A percentile compares a stretch with the other conserved stretches of the same genome.
These are phyloP conservation scores for Hipposideros armiger DNA, from an alignment of 2,113 vertebrate species.

Conservation along the genomic window DNA sequence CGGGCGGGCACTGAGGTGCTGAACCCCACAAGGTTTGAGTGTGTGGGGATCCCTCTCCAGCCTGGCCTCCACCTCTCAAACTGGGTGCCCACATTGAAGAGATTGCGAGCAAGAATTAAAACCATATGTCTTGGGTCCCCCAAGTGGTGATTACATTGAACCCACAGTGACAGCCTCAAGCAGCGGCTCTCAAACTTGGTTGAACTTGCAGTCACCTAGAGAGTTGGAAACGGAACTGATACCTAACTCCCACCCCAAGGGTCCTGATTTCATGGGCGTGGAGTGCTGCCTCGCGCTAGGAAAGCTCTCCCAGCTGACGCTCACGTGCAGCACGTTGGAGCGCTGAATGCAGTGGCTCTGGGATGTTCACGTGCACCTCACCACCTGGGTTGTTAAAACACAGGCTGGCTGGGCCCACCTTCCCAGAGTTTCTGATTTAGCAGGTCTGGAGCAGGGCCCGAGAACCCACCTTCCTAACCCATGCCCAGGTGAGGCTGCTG, in stretches of 20 bases:
- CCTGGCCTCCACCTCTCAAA: neutral
- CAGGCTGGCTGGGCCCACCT: neutral
- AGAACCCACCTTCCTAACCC: neutral
- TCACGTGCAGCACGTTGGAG: neutral
- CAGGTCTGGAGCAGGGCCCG: no score
- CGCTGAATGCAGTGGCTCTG: neutral
- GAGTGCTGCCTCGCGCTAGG: neutral
- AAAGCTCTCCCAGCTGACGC: neutral
- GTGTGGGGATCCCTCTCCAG: neutral
- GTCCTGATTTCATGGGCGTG: neutral
- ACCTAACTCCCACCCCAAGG: neutral
- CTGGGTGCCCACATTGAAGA: neutral
- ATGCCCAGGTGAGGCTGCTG: neutral
- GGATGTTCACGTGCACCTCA: neutral
- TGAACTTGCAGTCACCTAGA: neutral
- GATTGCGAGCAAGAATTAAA: neutral
- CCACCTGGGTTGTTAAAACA: neutral
- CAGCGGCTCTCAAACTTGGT: neutral
- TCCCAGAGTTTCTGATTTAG: neutral
- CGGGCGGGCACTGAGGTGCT: no score
- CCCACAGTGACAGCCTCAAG: neutral
- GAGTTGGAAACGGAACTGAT: neutral
- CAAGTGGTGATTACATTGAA: neutral
- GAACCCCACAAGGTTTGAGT: neutral
- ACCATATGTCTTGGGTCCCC: neutral